Conservation (phyloP, 1,140 invertebrate species). For the Leptopilina boulardi region DNA sequence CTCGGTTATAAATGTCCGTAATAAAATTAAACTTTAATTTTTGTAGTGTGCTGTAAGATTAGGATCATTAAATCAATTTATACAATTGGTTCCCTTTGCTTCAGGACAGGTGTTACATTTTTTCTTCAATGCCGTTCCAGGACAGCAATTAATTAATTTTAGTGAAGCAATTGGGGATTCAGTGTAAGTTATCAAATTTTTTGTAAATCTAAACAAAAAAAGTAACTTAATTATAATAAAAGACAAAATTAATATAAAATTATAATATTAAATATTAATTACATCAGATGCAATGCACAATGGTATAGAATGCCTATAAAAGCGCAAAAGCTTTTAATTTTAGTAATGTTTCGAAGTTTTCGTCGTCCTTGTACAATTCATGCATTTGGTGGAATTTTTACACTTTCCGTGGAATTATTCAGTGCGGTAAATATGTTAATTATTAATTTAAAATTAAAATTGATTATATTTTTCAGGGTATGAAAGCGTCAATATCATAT, state of each 20-base stretch:
- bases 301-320: slow-evolving; percentile 14
- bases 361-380: not conserved
- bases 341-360: slow-evolving; percentile 2
- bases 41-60: slow-evolving; percentile 2
- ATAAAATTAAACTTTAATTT: too few relatives aligned
- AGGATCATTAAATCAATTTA: not conserved
- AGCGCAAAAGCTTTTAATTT: slow-evolving; percentile 2
- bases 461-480: not conserved
- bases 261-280: not conserved
- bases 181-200: not conserved
- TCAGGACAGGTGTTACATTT: not conserved
- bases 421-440: slow-evolving; percentile 1
- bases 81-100: not conserved
- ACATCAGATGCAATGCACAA: not conserved
- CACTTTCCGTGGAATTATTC: slow-evolving; percentile 6
- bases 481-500: not conserved
- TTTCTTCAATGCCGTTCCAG: slow-evolving; percentile 3
- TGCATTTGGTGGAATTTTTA: not conserved
- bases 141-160: slow-evolving; percentile 18
- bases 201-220: not conserved
- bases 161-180: slow-evolving; percentile 11
- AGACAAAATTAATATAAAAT: not conserved
- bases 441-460: not conserved
- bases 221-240: not conserved
- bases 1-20: too few relatives aligned